Evolutionary conservation across 2,888 invertebrate species (phyloP).

Genomic region (Pyralis farinalis): DNA sequence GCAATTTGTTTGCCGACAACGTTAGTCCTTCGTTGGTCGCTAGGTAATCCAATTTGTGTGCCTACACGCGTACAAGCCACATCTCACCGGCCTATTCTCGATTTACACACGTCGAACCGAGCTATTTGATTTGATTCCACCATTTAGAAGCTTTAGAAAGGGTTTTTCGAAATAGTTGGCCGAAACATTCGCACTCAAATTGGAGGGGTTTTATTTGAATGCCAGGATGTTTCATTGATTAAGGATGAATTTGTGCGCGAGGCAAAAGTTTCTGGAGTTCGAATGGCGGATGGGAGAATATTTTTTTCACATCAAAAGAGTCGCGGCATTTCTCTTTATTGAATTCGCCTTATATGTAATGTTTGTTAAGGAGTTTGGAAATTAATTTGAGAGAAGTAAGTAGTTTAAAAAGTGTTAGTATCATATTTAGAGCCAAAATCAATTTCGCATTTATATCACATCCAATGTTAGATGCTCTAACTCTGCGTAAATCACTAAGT

Average conservation of each 20-base stretch:
- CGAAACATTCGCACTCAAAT: conserved; percentile 6
- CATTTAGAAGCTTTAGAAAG: conserved; percentile 23
- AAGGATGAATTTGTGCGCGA: neutral
- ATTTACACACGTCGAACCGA: conserved; percentile 16
- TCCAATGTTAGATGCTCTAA: no score
- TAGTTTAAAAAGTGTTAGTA: no score
- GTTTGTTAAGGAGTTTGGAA: no score
- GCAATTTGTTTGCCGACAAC: neutral
- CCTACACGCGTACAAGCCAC: conserved; percentile 31
- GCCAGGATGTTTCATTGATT: conserved; percentile 6
- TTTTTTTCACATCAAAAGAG: no score
- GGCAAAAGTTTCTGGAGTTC: no score
- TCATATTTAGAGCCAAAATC: no score
- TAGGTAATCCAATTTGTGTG: conserved; percentile 43
- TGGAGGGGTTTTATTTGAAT: conserved; percentile 7
- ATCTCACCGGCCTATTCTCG: conserved; percentile 18
- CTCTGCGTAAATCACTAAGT: no score
- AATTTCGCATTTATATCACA: no score
- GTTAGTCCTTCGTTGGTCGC: conserved; percentile 27
- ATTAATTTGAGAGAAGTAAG: no score
- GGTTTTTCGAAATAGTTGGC: conserved; percentile 13
- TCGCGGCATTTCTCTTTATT: no score
- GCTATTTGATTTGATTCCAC: conserved; percentile 36
- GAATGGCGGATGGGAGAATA: no score
- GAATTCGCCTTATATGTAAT: no score